Evolutionary conservation across 1,140 invertebrate genomes (phyloP).

Genomic region (Cyclina sinensis): DNA sequence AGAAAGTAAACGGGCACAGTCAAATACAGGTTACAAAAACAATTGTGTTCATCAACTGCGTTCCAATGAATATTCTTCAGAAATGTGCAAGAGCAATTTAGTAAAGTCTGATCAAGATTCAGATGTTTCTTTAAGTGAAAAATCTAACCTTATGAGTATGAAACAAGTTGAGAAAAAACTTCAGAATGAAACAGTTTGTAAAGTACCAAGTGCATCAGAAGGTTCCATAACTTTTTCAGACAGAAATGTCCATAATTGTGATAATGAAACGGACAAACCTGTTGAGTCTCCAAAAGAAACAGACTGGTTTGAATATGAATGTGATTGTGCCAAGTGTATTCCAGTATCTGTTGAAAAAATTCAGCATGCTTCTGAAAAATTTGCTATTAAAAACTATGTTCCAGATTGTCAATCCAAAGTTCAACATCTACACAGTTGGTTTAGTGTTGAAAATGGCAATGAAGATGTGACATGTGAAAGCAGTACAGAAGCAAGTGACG

Average conservation of each 20-base stretch:
- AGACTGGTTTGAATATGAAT: constrained; percentile 57
- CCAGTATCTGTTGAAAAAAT: constrained; percentile 3
- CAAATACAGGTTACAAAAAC: background rate
- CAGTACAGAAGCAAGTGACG: background rate
- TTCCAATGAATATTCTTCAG: background rate
- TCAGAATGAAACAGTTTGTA: background rate
- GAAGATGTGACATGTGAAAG: background rate
- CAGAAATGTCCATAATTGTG: no score
- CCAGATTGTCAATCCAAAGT: background rate
- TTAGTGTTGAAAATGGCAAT: constrained; percentile 51
- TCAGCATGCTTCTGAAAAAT: background rate
- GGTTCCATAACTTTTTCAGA: background rate
- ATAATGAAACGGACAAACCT: background rate
- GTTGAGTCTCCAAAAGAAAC: background rate
- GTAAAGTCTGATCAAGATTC: background rate
- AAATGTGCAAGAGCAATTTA: background rate
- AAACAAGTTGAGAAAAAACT: background rate
- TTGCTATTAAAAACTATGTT: background rate
- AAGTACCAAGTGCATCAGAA: background rate
- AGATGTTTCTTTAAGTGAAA: background rate
- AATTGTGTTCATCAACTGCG: background rate
- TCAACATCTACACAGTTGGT: constrained; percentile 53
- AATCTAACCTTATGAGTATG: background rate
- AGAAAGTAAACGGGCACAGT: constrained; percentile 26
- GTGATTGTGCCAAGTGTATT: background rate